These are phyloP conservation scores for Paramuricea clavata DNA, from an alignment of 92 coral and sea anemone genomes.

Conservation along the genomic window DNA sequence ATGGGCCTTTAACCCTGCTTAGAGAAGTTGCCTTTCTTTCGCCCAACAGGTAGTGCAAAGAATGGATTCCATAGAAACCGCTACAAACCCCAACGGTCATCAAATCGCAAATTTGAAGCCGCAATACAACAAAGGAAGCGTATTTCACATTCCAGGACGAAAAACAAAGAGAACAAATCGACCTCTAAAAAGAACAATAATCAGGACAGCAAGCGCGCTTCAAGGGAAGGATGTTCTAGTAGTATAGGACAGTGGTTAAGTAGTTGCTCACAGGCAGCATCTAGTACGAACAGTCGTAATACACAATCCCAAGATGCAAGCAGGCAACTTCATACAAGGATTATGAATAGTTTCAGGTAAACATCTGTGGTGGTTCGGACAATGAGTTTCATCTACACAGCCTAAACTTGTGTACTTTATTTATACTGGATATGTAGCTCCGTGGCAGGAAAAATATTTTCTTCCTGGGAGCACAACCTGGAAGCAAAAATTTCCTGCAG, in stretches of 20 bases:
- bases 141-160: neutral
- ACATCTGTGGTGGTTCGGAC: neutral
- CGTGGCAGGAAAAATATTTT: no score
- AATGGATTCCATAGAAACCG: neutral
- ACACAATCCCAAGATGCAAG: neutral
- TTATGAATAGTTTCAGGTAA: neutral
- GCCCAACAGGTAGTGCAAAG: neutral
- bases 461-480: no score
- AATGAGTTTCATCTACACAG: no score
- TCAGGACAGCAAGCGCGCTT: neutral
- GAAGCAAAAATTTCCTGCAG: no score
- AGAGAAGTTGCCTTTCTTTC: neutral
- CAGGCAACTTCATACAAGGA: neutral
- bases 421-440: no score
- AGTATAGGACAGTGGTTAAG: constrained; percentile 18
- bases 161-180: neutral
- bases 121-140: neutral
- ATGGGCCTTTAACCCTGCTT: no score
- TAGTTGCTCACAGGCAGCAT: neutral
- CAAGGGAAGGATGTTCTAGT: neutral
- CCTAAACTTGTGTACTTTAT: no score
- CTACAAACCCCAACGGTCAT: neutral
- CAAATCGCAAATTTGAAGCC: neutral
- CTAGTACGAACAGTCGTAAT: neutral
- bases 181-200: neutral